Evolutionary conservation across 2,797 vertebrate genomes (phyloP).

Genomic region (Typhlichthys subterraneus): DNA sequence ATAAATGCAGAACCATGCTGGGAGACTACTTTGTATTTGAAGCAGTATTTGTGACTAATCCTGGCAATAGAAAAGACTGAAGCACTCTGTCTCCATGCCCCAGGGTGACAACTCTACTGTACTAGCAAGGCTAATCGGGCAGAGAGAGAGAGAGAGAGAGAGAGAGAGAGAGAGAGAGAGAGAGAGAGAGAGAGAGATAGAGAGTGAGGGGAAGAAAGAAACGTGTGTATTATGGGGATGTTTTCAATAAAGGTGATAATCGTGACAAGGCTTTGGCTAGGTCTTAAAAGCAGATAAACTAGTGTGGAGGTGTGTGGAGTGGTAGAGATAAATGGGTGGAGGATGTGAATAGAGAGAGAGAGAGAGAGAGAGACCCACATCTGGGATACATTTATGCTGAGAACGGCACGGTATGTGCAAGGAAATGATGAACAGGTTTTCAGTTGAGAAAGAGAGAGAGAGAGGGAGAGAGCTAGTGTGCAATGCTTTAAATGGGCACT

Average conservation of each 20-base stretch:
- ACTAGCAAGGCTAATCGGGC: not conserved
- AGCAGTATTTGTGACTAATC: no score
- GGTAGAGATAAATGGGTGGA: not conserved
- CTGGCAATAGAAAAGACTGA: no score
- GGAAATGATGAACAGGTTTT: not conserved
- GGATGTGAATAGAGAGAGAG: not conserved
- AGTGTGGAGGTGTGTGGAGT: constrained; percentile 18
- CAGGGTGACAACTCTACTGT: not conserved
- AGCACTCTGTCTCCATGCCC: no score
- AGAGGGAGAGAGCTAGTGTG: no score
- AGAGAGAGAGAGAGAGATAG: constrained; percentile 13
- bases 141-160: not conserved
- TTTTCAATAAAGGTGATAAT: constrained; percentile 63
- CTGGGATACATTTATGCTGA: constrained; percentile 20
- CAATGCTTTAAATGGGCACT: no score
- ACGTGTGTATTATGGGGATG: constrained; percentile 55
- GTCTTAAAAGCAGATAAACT: constrained; percentile 35
- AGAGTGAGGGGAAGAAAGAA: constrained; percentile 54
- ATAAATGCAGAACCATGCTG: no score
- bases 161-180: not conserved
- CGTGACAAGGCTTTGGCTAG: constrained; percentile 42
- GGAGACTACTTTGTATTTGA: no score
- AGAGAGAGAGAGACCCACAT: constrained; percentile 17
- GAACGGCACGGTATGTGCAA: not conserved
- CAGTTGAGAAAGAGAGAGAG: not conserved